phyloP scores from a whole-genome alignment of 2,888 invertebrate genomes.

The Callinectes sapidus region DNA sequence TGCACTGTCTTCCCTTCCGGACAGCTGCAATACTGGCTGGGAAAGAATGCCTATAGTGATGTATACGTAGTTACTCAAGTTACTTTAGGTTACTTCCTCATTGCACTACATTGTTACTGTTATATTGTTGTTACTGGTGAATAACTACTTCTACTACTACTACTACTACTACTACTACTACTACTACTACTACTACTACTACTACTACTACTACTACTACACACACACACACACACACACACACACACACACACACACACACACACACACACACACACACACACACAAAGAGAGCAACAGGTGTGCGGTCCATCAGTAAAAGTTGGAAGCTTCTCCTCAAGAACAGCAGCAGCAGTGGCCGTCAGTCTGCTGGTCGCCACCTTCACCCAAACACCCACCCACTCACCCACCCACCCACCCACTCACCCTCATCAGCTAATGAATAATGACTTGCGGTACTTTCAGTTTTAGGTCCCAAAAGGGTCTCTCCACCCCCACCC shows the following conservation, averaged over 20 bases:
- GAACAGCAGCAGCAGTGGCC: background rate
- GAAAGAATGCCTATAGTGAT: too few species aligned
- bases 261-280: background rate
- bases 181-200: background rate
- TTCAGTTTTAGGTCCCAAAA: slow-evolving; percentile 26
- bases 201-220: background rate
- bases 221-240: background rate
- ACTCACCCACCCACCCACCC: background rate
- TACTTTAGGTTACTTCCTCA: too few species aligned
- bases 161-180: too few species aligned
- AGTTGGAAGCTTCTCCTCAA: background rate
- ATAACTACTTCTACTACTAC: too few species aligned
- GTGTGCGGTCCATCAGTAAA: background rate
- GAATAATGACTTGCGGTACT: slow-evolving; percentile 22
- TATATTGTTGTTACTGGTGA: too few species aligned
- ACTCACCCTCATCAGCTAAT: background rate
- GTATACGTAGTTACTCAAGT: too few species aligned
- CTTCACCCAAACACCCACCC: background rate
- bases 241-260: background rate
- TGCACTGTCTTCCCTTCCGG: too few species aligned
- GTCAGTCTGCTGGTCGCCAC: background rate
- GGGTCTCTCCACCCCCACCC: background rate
- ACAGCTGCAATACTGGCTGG: too few species aligned
- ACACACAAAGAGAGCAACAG: background rate
- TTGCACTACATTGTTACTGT: too few species aligned